A percentile compares a stretch with the other conserved stretches of the same genome.
Evolutionary conservation across 2,113 vertebrate genomes (phyloP).

Genomic region (Gymnocephalus cernua): DNA sequence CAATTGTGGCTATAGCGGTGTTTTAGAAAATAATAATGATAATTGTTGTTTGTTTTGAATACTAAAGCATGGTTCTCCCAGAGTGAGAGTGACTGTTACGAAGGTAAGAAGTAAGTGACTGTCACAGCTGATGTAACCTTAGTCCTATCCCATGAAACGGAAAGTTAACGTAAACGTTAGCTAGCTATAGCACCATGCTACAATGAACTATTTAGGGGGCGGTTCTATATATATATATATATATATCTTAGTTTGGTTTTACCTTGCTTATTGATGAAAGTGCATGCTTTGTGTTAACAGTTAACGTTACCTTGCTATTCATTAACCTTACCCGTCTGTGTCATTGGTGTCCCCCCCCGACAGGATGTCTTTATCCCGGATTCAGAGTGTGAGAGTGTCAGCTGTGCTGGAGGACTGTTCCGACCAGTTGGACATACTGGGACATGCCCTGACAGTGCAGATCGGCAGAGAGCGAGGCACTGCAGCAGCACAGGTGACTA

Average conservation of each 20-base stretch:
- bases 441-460: conserved; percentile 33
- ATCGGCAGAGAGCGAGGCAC: background rate
- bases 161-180: background rate
- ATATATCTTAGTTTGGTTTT: background rate
- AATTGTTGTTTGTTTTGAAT: background rate
- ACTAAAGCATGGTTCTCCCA: background rate
- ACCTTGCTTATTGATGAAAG: background rate
- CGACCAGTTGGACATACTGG: conserved; percentile 59
- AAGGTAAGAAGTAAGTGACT: conserved; percentile 6
- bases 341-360: too few relatives aligned
- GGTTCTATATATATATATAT: background rate
- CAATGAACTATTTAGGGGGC: background rate
- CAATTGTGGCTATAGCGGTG: too few relatives aligned
- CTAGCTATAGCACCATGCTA: background rate
- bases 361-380: conserved; percentile 58
- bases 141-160: background rate
- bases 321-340: background rate
- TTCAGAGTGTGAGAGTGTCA: conserved; percentile 53
- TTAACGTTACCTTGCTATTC: background rate
- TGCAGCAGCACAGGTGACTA: conserved; percentile 36
- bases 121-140: background rate
- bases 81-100: background rate
- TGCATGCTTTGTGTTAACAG: too few relatives aligned
- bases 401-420: conserved; percentile 65
- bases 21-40: background rate